These are phyloP conservation scores for Pygoscelis antarcticus DNA, from an alignment of 2,113 vertebrate species.

Conservation along the genomic window DNA sequence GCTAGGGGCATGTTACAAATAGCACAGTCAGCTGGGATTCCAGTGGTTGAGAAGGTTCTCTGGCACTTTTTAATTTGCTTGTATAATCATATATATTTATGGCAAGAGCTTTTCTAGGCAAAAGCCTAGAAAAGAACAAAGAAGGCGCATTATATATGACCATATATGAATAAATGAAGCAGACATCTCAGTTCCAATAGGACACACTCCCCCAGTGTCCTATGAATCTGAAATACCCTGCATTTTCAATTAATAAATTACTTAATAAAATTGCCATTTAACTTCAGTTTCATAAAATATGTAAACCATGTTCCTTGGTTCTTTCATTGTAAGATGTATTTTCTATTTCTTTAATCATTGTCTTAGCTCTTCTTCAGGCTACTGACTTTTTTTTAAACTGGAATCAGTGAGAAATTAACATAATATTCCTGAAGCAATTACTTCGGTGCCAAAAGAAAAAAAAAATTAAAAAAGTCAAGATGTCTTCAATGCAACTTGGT, in stretches of 20 bases:
- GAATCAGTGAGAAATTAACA: neutral
- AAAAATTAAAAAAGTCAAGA: neutral
- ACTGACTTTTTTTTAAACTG: neutral
- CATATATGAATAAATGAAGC: neutral
- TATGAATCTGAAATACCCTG: neutral
- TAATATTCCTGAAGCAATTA: neutral
- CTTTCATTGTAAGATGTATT: neutral
- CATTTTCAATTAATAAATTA: neutral
- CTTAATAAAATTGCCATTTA: neutral
- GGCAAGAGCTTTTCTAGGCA: neutral
- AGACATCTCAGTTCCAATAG: neutral
- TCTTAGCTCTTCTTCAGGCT: neutral
- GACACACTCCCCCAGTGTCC: neutral
- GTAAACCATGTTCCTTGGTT: neutral
- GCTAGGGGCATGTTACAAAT: neutral
- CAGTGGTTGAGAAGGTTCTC: rapidly evolving
- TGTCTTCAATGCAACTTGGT: neutral
- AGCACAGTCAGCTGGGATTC: neutral
- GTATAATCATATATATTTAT: neutral
- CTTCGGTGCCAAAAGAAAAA: neutral
- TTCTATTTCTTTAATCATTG: neutral
- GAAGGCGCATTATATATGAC: neutral
- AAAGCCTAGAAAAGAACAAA: neutral
- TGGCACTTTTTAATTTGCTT: neutral
- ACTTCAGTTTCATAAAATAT: neutral